Percentiles rank a stretch among this genome's conserved stretches.
Evolutionary conservation across 2,113 vertebrate genomes (phyloP).

Genomic region (Erinaceus europaeus): DNA sequence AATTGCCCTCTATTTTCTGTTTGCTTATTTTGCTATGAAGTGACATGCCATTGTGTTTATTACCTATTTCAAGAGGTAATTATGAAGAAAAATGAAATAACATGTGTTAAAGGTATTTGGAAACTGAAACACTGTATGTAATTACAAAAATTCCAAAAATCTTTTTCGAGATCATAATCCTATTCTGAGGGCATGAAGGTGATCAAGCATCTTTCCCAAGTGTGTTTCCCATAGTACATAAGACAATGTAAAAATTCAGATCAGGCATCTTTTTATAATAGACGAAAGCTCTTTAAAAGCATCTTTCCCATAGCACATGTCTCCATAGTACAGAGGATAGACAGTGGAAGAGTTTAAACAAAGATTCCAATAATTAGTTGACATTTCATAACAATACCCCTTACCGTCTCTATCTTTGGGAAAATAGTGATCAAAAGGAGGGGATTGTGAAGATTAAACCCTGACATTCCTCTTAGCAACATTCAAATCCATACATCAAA

Average conservation of each 20-base stretch:
- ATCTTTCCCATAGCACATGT: neutral
- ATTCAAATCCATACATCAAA: neutral
- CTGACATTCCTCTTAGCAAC: neutral
- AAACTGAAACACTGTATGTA: neutral
- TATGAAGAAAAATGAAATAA: slow-evolving; percentile 25
- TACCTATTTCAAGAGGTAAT: neutral
- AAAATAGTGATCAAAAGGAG: no score
- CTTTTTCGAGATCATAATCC: neutral
- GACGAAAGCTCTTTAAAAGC: no score
- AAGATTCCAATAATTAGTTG: no score
- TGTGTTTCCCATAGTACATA: no score
- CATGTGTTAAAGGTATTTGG: neutral
- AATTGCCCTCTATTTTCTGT: neutral
- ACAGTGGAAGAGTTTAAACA: no score
- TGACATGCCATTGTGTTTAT: neutral
- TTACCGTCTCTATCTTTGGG: no score
- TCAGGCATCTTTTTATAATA: no score
- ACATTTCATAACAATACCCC: no score
- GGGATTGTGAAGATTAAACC: neutral
- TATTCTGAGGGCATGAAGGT: neutral
- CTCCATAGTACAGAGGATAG: no score
- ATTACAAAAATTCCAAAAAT: neutral
- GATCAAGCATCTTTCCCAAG: neutral
- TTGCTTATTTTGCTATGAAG: slow-evolving; percentile 4
- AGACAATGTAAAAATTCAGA: no score